phyloP scores from a whole-genome alignment of 2,113 vertebrate genomes.

The Mixornis gularis region DNA sequence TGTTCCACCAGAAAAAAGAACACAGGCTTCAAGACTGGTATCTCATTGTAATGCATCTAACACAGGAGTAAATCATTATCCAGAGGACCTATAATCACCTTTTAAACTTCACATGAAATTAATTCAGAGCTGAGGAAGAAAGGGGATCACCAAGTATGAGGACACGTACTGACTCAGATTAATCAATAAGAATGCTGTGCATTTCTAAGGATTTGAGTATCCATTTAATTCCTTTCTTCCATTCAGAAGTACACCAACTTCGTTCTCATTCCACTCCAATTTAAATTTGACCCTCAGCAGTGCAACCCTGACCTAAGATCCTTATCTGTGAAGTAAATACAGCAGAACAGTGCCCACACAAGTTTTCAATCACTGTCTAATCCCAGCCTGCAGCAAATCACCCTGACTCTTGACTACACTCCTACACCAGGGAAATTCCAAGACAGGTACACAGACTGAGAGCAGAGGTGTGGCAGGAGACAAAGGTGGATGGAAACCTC shows the following conservation, averaged over 20 bases:
- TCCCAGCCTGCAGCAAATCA: neutral
- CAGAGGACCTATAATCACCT: neutral
- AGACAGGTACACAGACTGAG: neutral
- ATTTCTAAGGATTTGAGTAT: neutral
- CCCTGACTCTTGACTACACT: neutral
- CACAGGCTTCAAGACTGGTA: neutral
- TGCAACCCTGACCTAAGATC: neutral
- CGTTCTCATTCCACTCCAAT: fast-evolving
- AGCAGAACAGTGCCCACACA: neutral
- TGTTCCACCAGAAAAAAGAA: neutral
- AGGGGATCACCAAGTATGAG: neutral
- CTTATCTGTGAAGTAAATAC: neutral
- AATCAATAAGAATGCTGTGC: neutral
- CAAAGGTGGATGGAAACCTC: neutral
- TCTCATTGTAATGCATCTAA: neutral
- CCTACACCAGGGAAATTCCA: neutral
- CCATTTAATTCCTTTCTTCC: neutral
- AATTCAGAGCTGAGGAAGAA: neutral
- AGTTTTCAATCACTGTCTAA: neutral
- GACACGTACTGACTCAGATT: neutral
- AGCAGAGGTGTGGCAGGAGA: neutral
- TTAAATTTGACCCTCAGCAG: neutral
- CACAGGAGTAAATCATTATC: neutral
- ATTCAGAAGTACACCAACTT: neutral
- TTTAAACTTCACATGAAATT: neutral